Conservation (phyloP, 1,140 invertebrate species). For the Leptopilina clavipes region DNA sequence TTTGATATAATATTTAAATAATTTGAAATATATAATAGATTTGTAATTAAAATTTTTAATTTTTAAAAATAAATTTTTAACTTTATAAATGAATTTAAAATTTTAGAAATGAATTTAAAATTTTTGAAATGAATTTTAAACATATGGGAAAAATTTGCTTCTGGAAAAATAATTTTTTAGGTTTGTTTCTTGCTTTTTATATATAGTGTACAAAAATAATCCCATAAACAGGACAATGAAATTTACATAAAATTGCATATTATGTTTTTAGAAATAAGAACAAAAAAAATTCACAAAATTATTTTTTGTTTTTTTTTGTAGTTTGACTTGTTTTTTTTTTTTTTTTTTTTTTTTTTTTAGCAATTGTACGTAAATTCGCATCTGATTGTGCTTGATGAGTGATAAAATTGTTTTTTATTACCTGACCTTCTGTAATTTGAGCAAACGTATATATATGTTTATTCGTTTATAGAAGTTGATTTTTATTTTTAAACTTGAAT, state of each 20-base stretch:
- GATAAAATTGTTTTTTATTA: constrained; percentile 14
- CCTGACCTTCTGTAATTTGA: constrained; percentile 15
- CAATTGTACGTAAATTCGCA: not conserved
- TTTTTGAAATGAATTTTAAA: too few species aligned
- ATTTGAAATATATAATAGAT: too few species aligned
- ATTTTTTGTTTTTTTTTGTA: not conserved
- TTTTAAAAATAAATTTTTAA: too few species aligned
- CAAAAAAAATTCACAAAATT: not conserved
- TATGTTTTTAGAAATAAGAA: not conserved
- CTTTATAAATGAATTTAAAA: too few species aligned
- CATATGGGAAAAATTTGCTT: too few species aligned
- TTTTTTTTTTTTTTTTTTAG: not conserved
- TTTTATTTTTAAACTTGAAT: not conserved
- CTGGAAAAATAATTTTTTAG: too few species aligned
- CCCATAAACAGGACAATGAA: not conserved
- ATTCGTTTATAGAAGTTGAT: not conserved
- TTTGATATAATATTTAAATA: too few species aligned
- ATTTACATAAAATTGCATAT: not conserved
- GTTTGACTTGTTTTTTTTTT: not conserved
- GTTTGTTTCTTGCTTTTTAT: too few species aligned
- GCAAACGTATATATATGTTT: not conserved
- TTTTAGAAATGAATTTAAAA: constrained; percentile 6
- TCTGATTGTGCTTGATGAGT: constrained; percentile 6
- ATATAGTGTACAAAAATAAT: too few species aligned
- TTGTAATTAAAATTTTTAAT: too few species aligned